These are phyloP conservation scores for Turritopsis dohrnii DNA, from an alignment of 30 jellyfish, hydroid and myxozoan species.

Conservation along the genomic window DNA sequence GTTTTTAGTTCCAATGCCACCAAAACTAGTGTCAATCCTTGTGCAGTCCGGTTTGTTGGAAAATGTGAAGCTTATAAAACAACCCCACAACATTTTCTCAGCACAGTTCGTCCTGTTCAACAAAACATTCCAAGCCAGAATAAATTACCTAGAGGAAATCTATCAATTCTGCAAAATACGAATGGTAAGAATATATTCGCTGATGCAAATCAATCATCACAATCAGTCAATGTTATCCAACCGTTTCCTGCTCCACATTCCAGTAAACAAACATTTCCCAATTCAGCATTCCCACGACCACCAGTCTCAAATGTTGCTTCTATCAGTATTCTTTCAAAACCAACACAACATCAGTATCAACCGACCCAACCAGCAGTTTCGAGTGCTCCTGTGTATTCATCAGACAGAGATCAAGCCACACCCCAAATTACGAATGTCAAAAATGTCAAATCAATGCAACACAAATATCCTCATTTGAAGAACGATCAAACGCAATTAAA, in stretches of 20 bases:
- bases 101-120: not conserved
- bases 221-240: not conserved
- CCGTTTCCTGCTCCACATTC: too few relatives aligned
- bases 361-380: not conserved
- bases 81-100: not conserved
- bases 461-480: not conserved
- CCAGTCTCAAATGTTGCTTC: not conserved
- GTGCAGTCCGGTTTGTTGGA: not conserved
- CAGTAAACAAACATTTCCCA: too few relatives aligned
- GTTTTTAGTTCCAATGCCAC: not conserved
- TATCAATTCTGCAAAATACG: not conserved
- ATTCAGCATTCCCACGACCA: not conserved
- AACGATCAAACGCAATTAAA: not conserved
- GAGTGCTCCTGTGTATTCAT: not conserved
- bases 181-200: not conserved
- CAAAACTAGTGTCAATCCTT: not conserved
- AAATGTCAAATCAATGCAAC: not conserved
- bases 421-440: not conserved
- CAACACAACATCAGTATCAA: not conserved
- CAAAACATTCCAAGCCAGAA: not conserved
- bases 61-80: not conserved
- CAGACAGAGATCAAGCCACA: not conserved
- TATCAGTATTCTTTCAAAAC: not conserved
- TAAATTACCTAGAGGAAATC: not conserved
- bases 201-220: not conserved